Conservation (phyloP, 2,113 vertebrate genomes). For the Rutilus rutilus region DNA sequence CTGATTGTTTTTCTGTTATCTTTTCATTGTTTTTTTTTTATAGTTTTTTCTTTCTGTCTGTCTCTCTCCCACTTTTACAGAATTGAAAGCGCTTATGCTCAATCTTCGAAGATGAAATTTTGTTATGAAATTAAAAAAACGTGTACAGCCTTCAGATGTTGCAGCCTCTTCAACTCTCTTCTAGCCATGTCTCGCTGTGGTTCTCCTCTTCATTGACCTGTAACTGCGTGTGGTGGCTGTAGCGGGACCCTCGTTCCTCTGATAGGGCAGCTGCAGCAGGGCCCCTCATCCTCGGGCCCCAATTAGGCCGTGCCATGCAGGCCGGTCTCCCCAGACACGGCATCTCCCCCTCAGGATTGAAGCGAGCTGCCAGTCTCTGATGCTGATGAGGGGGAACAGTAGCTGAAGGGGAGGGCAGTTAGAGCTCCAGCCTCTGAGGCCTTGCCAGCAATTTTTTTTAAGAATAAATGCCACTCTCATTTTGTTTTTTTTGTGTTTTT, state of each 20-base stretch:
- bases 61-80: background rate
- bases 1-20: background rate
- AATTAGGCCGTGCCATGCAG: constrained; percentile 8
- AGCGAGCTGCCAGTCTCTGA: constrained; percentile 31
- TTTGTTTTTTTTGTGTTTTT: background rate
- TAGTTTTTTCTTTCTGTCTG: background rate
- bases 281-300: constrained; percentile 20
- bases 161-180: background rate
- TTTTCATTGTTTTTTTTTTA: background rate
- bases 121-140: background rate
- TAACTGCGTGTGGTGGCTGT: background rate
- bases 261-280: constrained; percentile 1
- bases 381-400: constrained; percentile 39
- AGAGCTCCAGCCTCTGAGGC: constrained; percentile 20
- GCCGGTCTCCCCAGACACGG: background rate
- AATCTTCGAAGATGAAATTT: constrained; percentile 1
- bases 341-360: constrained; percentile 4
- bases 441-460: background rate
- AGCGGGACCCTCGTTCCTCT: background rate
- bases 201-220: constrained; percentile 6
- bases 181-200: background rate
- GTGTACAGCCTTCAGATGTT: background rate
- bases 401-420: constrained; percentile 36
- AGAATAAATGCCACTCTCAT: constrained; percentile 14
- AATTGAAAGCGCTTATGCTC: background rate